Conservation (phyloP, 2,797 vertebrate genomes). For the Rhabdophis nuchalis region DNA sequence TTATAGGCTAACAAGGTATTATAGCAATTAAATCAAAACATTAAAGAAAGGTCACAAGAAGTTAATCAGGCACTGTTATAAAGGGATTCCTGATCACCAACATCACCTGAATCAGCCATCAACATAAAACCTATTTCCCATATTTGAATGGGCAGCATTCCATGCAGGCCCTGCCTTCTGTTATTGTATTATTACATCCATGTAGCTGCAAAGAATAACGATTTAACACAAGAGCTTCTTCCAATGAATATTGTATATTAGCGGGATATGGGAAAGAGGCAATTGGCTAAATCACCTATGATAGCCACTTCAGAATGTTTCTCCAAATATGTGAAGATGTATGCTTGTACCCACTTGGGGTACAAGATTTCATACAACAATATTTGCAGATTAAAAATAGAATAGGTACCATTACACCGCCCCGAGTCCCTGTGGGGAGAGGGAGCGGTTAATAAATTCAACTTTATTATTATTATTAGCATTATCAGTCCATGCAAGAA, state of each 20-base stretch:
- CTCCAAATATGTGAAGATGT: background rate
- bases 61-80: background rate
- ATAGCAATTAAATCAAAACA: background rate
- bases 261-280: background rate
- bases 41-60: background rate
- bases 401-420: background rate
- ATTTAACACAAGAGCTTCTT: background rate
- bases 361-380: background rate
- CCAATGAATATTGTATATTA: background rate
- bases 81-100: background rate
- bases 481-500: background rate
- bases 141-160: background rate
- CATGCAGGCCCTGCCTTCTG: background rate
- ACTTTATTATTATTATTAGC: no score
- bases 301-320: background rate
- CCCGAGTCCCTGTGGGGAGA: no score
- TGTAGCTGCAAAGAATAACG: background rate
- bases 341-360: background rate
- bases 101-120: background rate
- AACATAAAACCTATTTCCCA: background rate
- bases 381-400: background rate
- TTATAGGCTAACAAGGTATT: background rate
- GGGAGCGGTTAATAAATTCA: no score
- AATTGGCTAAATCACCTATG: background rate
- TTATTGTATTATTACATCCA: background rate